A percentile compares a stretch with the other conserved stretches of the same genome.
phyloP scores from a whole-genome alignment of 2,888 invertebrate species.

The Acleris literana region DNA sequence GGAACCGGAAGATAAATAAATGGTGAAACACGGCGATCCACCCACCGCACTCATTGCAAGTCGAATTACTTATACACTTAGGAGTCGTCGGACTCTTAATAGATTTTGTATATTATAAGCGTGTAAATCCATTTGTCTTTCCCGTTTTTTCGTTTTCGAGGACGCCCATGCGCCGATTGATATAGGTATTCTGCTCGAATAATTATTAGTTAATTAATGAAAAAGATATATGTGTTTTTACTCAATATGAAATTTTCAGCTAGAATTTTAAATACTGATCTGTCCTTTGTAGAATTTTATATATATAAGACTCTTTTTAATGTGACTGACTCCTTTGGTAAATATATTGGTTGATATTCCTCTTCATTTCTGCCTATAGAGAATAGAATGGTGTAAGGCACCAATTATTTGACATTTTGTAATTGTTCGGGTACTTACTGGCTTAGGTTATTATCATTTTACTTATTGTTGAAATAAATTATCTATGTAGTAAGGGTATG shows the following conservation, averaged over 20 bases:
- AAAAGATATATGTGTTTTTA: constrained; percentile 43
- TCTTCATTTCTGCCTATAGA: constrained; percentile 14
- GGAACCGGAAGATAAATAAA: constrained; percentile 61
- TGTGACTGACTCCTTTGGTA: constrained; percentile 27
- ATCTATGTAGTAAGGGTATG: constrained; percentile 44
- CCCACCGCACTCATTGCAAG: constrained; percentile 48
- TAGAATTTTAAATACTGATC: constrained; percentile 12
- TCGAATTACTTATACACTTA: constrained; percentile 57
- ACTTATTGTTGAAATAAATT: constrained; percentile 49
- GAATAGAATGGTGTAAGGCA: constrained; percentile 16
- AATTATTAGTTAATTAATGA: constrained; percentile 44
- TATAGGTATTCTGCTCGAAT: constrained; percentile 47
- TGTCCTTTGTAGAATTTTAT: constrained; percentile 13
- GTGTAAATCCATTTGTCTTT: constrained; percentile 82
- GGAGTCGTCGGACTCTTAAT: constrained; percentile 72
- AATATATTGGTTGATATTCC: constrained; percentile 20
- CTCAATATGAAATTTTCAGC: constrained; percentile 51
- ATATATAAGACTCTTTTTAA: constrained; percentile 22
- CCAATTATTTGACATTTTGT: constrained; percentile 18
- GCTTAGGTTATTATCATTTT: constrained; percentile 55
- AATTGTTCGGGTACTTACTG: constrained; percentile 57
- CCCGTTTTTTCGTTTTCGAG: constrained; percentile 66
- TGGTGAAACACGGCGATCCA: constrained; percentile 41
- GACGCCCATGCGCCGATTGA: constrained; percentile 52
- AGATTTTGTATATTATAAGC: constrained; percentile 73